Evolutionary conservation across 2,888 invertebrate species (phyloP), one percentile per base, ranked within the genome.

Genomic region (Rhagium mordax): DNA sequence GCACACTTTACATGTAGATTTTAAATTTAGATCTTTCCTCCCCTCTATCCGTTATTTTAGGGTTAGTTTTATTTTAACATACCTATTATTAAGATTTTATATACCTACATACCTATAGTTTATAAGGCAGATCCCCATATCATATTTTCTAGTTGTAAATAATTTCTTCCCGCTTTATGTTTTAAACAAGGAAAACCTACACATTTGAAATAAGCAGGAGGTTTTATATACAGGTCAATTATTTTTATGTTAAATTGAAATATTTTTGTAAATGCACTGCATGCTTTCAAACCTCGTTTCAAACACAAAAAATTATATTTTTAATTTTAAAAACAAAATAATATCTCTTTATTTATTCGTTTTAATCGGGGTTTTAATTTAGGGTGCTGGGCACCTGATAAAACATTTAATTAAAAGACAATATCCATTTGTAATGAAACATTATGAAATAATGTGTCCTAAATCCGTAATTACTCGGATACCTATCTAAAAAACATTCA

Each of bases 1-100:
- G 47, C 64, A 47, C 41, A 53, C 29, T 27, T 24, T 51, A 29
- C 29, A 20, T 65, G 53, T 65, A 65, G 65, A 55, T 65, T 53
- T 64, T 61, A 18, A 47, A 51, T 49, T 49, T 64, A 64, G 49
- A 27, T 49, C 49, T 49, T 51, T 51, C 51, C 20, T 24, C 16
- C 41, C 41, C 41, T 18, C 27, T 49, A 57, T 62, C 61, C 61
- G 49, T 70, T 51, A 70, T 62, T 64, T 66, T 69, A 66, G 59
- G 66, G 51, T 72, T 74, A 74, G 72, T 74, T 70, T 67, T 72
- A 68, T 71, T 72, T 72, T 72, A 75, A 68, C 62, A 20, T 70
- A 74, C 62, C 15, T 70, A 74, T 59, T 70, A 18, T 70, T 78
- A 72, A 73, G 75, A 64, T 75, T 77, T 75, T 75, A 77, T 77